Base-by-base conservation (phyloP, 2,113 vertebrate species). In the Emydocephalus ijimae region DNA sequence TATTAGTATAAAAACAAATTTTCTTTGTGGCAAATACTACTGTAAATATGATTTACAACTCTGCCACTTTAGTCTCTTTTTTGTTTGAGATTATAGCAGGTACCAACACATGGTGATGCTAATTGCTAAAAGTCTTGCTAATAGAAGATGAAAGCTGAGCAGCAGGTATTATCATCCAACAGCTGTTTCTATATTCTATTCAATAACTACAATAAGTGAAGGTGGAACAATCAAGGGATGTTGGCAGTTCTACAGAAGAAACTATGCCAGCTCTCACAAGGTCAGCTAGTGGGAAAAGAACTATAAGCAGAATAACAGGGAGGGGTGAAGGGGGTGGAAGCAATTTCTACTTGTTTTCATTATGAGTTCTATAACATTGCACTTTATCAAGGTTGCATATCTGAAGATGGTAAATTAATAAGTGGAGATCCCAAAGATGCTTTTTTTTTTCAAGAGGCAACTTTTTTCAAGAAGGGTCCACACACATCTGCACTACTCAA, bases 171-270 rank as follows among this genome's bases (percentile, higher is more conserved):
- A 90, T 74, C 23, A 61, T 52, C 48, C n/a, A 64, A 20, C 43
- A 94, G 59, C 24, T 91, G 29, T 56, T 88, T 93, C 55, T 85
- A 52, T 54, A 45, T 87, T 92, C 34, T 85, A 52, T 48, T 92
- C 39, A 61, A 59, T 20, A 74, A 74, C n/a, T 45, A 90, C 24
- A 69, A 74, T 74, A 59, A 18, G 45, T n/a, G 39, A 23, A 93
- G 56, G 24, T 86, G 21, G 54, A 18, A 93, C 20, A 89, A 90
- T 64, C 45, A 45, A 56, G 26, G 8, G 59, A 90, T n/a, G 43
- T 34, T 45, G 8, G 59, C n/a, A 64, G 18, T 90, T 90, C 54
- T 56, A 26, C 26, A 48, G 52, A 52, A 88, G 43, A 64, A 87
- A 45, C 91, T 3, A 48, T 52, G 5, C 29, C 29, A 54, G n/a